phyloP scores from a whole-genome alignment of 2,888 invertebrate species.

The Apamea epomidion region DNA sequence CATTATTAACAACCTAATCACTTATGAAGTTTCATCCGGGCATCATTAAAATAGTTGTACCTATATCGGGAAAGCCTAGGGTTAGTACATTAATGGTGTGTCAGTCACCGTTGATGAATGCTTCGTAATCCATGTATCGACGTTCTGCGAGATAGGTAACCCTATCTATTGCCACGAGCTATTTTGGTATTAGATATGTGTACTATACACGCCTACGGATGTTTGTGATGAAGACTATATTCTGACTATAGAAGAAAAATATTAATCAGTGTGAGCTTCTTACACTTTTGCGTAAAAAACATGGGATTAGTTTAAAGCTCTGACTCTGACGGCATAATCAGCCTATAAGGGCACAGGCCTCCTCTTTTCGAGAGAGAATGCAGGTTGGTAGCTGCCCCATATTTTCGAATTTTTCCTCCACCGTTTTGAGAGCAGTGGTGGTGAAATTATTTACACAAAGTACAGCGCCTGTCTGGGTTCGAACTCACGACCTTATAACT shows the following conservation, averaged over 20 bases:
- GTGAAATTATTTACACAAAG: neutral
- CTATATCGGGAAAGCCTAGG: slow-evolving; percentile 36
- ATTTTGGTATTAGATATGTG: slow-evolving; percentile 9
- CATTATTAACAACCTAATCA: slow-evolving; percentile 51
- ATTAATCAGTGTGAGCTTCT: neutral
- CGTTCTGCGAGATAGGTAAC: slow-evolving; percentile 38
- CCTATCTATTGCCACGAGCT: slow-evolving; percentile 27
- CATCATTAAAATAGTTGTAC: slow-evolving; percentile 59
- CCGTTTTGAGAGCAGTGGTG: neutral
- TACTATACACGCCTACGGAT: neutral
- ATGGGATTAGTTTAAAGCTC: too few relatives aligned
- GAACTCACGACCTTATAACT: neutral
- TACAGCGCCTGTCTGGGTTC: neutral
- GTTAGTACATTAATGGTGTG: slow-evolving; percentile 56
- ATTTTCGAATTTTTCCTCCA: neutral
- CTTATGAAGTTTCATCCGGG: slow-evolving; percentile 35
- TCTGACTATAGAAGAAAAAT: neutral
- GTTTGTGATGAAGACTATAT: neutral
- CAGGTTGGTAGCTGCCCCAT: too few relatives aligned
- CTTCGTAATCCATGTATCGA: slow-evolving; percentile 39
- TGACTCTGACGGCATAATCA: neutral
- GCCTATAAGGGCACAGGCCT: neutral
- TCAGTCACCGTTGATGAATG: slow-evolving; percentile 63
- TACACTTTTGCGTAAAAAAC: neutral
- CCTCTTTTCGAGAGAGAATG: too few relatives aligned